phyloP scores from a whole-genome alignment of 2,797 vertebrate species.

The Moxostoma hubbsi region DNA sequence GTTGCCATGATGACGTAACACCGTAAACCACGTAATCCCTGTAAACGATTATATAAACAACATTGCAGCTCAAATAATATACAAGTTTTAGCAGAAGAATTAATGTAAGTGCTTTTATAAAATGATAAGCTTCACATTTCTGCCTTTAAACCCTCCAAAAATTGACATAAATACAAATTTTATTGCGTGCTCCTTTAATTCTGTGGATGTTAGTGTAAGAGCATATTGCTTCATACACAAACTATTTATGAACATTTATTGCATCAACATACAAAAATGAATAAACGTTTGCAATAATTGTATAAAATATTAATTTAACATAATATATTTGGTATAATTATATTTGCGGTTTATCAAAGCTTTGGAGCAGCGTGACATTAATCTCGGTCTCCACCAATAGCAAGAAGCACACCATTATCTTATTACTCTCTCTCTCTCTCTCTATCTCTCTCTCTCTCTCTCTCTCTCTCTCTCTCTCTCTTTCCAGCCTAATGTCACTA shows the following conservation, averaged over 20 bases:
- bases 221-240: neutral
- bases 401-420: conserved; percentile 35
- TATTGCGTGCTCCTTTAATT: neutral
- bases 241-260: neutral
- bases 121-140: too few relatives aligned
- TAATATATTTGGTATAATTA: neutral
- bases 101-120: too few relatives aligned
- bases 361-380: neutral
- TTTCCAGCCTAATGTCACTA: conserved; percentile 61
- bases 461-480: conserved; percentile 73
- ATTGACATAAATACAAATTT: too few relatives aligned
- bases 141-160: too few relatives aligned
- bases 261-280: neutral
- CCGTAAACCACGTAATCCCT: too few relatives aligned
- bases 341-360: conserved; percentile 2
- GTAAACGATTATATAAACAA: too few relatives aligned
- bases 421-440: conserved; percentile 76
- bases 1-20: too few relatives aligned
- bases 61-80: too few relatives aligned
- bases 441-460: conserved; percentile 78
- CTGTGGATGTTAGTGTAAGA: neutral
- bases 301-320: neutral
- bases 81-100: too few relatives aligned
- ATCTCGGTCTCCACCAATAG: conserved; percentile 42
- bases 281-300: neutral